phyloP scores from a whole-genome alignment of 2,113 vertebrate species.

The Bucco capensis region DNA sequence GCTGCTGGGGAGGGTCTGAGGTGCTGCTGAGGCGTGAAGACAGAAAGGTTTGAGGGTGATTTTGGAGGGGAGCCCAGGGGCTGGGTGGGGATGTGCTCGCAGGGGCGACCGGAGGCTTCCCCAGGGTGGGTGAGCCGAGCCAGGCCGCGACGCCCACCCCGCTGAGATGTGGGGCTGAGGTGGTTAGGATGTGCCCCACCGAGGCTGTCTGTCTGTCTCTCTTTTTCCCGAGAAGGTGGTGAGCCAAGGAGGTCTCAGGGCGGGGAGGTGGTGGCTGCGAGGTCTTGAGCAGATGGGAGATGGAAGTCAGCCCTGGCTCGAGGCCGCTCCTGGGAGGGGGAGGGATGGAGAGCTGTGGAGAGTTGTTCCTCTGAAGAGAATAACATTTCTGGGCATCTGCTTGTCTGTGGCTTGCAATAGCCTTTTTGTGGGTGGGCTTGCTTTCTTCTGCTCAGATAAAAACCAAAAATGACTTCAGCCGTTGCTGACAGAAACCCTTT shows the following conservation, averaged over 20 bases:
- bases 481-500: not conserved
- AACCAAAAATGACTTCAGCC: not conserved
- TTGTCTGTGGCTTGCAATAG: not conserved
- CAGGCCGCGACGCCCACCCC: not conserved
- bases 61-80: not conserved
- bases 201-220: not conserved
- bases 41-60: not conserved
- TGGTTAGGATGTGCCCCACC: not conserved
- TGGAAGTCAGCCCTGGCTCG: not conserved
- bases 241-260: not conserved
- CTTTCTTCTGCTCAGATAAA: not conserved
- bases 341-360: not conserved
- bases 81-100: fast-evolving
- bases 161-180: not conserved
- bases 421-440: not conserved
- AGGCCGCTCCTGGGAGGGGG: not conserved
- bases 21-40: not conserved
- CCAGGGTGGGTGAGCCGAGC: too few relatives aligned
- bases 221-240: too few relatives aligned
- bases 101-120: not conserved
- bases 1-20: not conserved
- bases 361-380: not conserved
- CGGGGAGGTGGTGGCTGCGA: not conserved
- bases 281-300: not conserved
- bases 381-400: not conserved